Evolutionary conservation across 2,113 vertebrate species (phyloP), one percentile per base, ranked within the genome.

Genomic region (Boulengeromyrus knoepffleri): DNA sequence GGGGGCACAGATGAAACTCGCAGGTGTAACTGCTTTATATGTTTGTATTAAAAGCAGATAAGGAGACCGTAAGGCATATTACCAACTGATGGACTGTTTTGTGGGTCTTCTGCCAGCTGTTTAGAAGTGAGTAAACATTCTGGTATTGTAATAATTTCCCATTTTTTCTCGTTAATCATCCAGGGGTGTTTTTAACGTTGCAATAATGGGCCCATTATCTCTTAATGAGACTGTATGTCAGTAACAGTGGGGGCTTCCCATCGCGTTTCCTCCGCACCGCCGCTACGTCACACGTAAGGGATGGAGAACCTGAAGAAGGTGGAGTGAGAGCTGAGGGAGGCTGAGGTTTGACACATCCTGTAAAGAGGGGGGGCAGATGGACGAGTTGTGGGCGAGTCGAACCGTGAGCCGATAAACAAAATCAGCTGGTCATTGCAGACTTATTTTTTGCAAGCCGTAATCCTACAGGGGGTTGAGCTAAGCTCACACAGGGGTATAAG

Each of bases 81-180:
- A 6, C 6, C 15, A 6, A 42, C 17, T 42, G 36, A 80, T 19
- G 36, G 3, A 80, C 36, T 80, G 13, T 39, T 52, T 87, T 87
- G 85, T 53, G 83, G 3, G 83, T 85, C 45, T 46, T 85, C 45
- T n/a, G 24, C 39, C 3, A 9, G 47, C 77, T 92, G 13, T 77
- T 56, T 87, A 42, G 21, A 50, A 2, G 66, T 89, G 24, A 6
- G 87, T 89, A 15, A 70, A 89, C 2, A 7, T 83, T 9, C 31
- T 91, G n/a, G 47, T 90, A 19, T 83, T 92, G 19, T 92, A 77
- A 42, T 80, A 80, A 80, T 80, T 39, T 39, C 31, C 74, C 12
- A 5, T 39, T 80, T 80, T 80, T 80, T 42, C 36, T 42, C 36
- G 31, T 80, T 80, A 80, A 42, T 80, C 74, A 80, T 80, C 74